These are phyloP conservation scores for Alcis repandata DNA, from an alignment of 2,888 invertebrate species.

Conservation along the genomic window DNA sequence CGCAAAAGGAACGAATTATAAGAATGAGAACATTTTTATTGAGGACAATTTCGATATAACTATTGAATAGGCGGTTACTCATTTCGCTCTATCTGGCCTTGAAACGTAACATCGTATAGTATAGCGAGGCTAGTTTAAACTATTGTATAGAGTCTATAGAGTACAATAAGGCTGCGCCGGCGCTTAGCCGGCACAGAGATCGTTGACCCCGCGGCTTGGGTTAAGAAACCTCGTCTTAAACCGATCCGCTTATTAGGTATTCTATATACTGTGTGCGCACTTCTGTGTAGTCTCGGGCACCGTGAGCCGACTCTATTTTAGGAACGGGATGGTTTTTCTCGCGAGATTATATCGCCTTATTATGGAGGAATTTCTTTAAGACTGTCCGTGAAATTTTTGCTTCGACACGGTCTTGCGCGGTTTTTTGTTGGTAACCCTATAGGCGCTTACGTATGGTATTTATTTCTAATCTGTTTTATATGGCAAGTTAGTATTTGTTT, in stretches of 20 bases:
- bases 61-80: constrained; percentile 40
- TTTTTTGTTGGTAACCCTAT: constrained; percentile 2
- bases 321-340: constrained; percentile 42
- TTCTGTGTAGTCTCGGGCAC: constrained; percentile 49
- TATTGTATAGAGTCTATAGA: constrained; percentile 61
- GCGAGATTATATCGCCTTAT: constrained; percentile 31
- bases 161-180: constrained; percentile 81
- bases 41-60: constrained; percentile 16
- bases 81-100: constrained; percentile 61
- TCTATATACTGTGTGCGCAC: constrained; percentile 64
- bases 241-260: constrained; percentile 82
- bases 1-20: constrained; percentile 9
- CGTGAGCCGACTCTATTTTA: constrained; percentile 50
- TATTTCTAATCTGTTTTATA: background rate
- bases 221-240: constrained; percentile 81
- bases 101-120: constrained; percentile 60
- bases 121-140: constrained; percentile 58
- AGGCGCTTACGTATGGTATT: background rate
- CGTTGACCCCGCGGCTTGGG: constrained; percentile 73
- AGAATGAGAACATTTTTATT: constrained; percentile 10
- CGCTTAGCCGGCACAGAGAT: constrained; percentile 71
- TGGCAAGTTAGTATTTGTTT: background rate
- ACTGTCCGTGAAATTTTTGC: constrained; percentile 28
- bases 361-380: constrained; percentile 32
- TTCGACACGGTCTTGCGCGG: background rate